Evolutionary conservation across 2,888 invertebrate species (phyloP).

Genomic region (Pyrgus malvae): DNA sequence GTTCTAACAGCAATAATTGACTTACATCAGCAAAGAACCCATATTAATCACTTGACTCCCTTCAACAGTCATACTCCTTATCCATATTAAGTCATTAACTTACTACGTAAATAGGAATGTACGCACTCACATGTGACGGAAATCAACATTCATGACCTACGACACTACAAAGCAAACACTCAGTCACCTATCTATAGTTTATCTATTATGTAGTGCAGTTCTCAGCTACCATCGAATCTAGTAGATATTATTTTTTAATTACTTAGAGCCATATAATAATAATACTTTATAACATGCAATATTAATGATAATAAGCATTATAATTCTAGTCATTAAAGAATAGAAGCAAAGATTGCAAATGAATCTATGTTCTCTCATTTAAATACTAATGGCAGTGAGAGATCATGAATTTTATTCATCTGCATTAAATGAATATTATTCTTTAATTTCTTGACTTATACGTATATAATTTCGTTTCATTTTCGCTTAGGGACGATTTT

Average conservation of each 20-base stretch:
- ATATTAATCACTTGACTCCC: neutral
- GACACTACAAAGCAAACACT: constrained; percentile 8
- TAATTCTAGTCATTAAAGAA: too few species aligned
- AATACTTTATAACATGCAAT: too few species aligned
- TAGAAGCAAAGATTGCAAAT: too few species aligned
- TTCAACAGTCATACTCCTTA: neutral
- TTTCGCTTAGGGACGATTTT: constrained; percentile 43
- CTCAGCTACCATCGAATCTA: neutral
- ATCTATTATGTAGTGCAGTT: constrained; percentile 28
- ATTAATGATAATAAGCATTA: too few species aligned
- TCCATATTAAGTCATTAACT: too few species aligned
- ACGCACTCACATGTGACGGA: constrained; percentile 1
- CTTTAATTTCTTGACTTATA: too few species aligned
- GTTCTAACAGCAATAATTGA: too few species aligned
- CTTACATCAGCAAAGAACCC: neutral
- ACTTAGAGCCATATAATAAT: neutral
- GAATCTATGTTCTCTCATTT: too few species aligned
- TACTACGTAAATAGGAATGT: neutral
- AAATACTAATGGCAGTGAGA: too few species aligned
- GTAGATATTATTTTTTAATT: constrained; percentile 4
- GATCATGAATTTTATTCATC: too few species aligned
- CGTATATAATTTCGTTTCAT: constrained; percentile 37
- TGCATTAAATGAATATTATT: too few species aligned
- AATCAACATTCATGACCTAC: constrained; percentile 18
- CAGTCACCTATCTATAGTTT: neutral